These are phyloP conservation scores for Trachymyrmex septentrionalis DNA, from an alignment of 1,140 invertebrate species.

Conservation along the genomic window DNA sequence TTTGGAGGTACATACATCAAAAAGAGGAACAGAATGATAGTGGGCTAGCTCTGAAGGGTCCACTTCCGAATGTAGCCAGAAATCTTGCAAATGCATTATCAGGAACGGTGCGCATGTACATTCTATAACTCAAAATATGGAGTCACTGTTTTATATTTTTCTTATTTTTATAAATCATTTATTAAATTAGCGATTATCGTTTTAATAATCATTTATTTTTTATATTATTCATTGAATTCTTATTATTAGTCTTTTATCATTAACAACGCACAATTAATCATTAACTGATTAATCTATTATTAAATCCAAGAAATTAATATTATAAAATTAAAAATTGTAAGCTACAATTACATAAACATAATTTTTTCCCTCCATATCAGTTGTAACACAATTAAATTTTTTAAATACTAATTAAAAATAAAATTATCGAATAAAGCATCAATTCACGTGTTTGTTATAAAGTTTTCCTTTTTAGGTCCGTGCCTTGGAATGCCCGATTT, in stretches of 20 bases:
- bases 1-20: constrained; percentile 85
- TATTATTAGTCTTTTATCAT: constrained; percentile 4
- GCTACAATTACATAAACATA: background rate
- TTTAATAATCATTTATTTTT: too few species aligned
- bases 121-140: background rate
- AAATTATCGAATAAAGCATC: background rate
- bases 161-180: constrained; percentile 11
- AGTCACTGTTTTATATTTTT: background rate
- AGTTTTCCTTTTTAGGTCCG: constrained; percentile 76
- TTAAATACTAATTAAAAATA: background rate
- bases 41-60: constrained; percentile 79
- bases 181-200: too few species aligned
- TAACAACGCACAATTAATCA: background rate
- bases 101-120: constrained; percentile 81
- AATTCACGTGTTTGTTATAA: background rate
- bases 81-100: constrained; percentile 83
- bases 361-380: background rate
- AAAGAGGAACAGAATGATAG: constrained; percentile 82
- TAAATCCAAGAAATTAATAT: background rate
- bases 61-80: constrained; percentile 81
- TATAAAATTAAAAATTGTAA: background rate
- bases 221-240: background rate
- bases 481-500: constrained; percentile 89
- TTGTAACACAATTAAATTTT: background rate
- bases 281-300: background rate